Conservation (phyloP, 2,113 vertebrate genomes). For the Calidris pugnax region DNA sequence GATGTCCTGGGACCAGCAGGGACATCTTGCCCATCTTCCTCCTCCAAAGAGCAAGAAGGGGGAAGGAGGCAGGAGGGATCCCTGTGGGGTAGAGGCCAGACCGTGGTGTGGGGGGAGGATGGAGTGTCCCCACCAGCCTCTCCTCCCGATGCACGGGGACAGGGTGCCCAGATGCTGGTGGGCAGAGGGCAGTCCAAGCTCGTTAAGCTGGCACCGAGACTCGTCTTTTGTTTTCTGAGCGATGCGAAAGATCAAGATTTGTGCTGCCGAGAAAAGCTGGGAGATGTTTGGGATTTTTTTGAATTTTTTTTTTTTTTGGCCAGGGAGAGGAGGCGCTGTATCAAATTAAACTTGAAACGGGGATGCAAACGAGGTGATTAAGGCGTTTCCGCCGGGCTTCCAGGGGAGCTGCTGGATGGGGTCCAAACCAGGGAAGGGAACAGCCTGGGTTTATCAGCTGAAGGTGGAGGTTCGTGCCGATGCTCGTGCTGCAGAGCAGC, state of each 20-base stretch:
- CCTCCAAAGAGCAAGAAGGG: not conserved
- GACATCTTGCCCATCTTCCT: not conserved
- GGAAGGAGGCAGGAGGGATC: not conserved
- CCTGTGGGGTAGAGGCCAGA: not conserved
- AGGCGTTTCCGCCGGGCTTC: not conserved
- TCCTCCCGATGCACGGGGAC: fast-evolving
- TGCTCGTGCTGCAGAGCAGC: not conserved
- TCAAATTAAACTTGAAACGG: slow-evolving; percentile 25
- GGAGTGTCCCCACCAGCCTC: not conserved
- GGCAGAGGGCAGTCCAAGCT: fast-evolving
- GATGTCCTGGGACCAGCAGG: no score
- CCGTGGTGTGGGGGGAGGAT: fast-evolving
- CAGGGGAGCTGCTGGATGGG: not conserved
- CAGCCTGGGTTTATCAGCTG: slow-evolving; percentile 7
- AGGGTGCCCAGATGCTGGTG: not conserved
- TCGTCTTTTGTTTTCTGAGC: not conserved
- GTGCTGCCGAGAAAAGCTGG: not conserved
- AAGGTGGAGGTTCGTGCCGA: not conserved
- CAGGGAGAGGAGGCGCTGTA: not conserved
- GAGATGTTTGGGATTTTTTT: not conserved
- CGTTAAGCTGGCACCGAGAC: not conserved
- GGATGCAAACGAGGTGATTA: slow-evolving; percentile 15
- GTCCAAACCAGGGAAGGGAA: not conserved
- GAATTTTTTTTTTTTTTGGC: not conserved
- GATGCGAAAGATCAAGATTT: not conserved